A percentile compares a stretch with the other conserved stretches of the same genome.
phyloP scores from a whole-genome alignment of 2,113 vertebrate species.

The Caloenas nicobarica region DNA sequence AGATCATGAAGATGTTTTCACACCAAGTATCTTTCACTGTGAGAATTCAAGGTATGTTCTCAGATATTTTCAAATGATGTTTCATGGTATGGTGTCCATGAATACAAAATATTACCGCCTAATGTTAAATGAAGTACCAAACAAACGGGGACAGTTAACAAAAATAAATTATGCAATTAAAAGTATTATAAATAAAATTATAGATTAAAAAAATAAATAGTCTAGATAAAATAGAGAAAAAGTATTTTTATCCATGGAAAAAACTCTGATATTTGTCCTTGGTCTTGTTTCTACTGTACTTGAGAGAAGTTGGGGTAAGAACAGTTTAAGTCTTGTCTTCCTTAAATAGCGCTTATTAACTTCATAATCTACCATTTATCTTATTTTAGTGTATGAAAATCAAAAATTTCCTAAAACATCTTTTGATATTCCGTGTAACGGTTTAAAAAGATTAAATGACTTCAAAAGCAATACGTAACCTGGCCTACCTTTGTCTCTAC shows the following conservation, averaged over 20 bases:
- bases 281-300: neutral
- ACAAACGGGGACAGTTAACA: neutral
- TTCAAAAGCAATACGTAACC: neutral
- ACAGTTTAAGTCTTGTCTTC: neutral
- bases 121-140: neutral
- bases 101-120: neutral
- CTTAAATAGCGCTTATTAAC: neutral
- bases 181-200: neutral
- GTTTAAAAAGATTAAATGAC: neutral
- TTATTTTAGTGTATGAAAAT: neutral
- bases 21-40: neutral
- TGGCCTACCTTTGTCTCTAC: neutral
- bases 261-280: neutral
- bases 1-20: neutral
- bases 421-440: neutral
- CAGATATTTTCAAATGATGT: neutral
- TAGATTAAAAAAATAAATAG: neutral
- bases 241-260: neutral
- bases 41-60: neutral
- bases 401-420: neutral
- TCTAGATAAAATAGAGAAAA: neutral
- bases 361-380: neutral
- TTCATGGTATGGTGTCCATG: neutral
- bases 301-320: neutral
- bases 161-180: neutral